Conservation (phyloP, 1,140 invertebrate species). For the Pinna nobilis region DNA sequence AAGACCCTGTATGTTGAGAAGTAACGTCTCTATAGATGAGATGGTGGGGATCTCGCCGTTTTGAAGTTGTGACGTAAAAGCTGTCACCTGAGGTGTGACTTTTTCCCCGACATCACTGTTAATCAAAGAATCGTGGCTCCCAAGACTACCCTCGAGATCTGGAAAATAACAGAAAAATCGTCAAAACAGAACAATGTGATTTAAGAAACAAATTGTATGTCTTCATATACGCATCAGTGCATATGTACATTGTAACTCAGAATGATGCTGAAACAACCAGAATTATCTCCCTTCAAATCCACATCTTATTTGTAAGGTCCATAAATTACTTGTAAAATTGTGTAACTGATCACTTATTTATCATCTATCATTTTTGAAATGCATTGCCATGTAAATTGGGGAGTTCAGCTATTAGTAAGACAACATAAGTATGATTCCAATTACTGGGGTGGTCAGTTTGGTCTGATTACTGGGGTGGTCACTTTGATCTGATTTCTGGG, state of each 20-base stretch:
- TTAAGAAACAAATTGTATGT: slow-evolving; percentile 14
- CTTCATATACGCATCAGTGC: neutral
- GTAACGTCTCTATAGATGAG: slow-evolving; percentile 92
- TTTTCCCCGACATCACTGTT: slow-evolving; percentile 47
- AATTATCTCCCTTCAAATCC: too few relatives aligned
- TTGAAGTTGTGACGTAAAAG: slow-evolving; percentile 31
- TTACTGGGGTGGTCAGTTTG: too few relatives aligned
- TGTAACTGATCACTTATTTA: too few relatives aligned
- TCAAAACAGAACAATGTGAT: slow-evolving; percentile 11
- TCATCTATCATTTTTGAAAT: too few relatives aligned
- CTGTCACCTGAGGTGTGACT: slow-evolving; percentile 3
- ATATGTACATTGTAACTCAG: neutral
- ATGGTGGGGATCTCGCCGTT: slow-evolving; percentile 50
- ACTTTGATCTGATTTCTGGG: too few relatives aligned
- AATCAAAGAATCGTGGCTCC: slow-evolving; percentile 35
- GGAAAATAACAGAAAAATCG: slow-evolving; percentile 26
- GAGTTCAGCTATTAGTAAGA: too few relatives aligned
- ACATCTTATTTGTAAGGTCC: too few relatives aligned
- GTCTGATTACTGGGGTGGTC: too few relatives aligned
- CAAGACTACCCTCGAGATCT: slow-evolving; percentile 53
- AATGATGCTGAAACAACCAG: slow-evolving; percentile 10
- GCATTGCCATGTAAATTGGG: too few relatives aligned
- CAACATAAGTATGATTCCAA: too few relatives aligned
- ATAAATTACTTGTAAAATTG: too few relatives aligned
- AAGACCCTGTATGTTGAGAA: slow-evolving; percentile 95